A percentile compares a stretch with the other conserved stretches of the same genome.
These are phyloP conservation scores for Tachina fera DNA, from an alignment of 2,888 invertebrate genomes.

Conservation along the genomic window DNA sequence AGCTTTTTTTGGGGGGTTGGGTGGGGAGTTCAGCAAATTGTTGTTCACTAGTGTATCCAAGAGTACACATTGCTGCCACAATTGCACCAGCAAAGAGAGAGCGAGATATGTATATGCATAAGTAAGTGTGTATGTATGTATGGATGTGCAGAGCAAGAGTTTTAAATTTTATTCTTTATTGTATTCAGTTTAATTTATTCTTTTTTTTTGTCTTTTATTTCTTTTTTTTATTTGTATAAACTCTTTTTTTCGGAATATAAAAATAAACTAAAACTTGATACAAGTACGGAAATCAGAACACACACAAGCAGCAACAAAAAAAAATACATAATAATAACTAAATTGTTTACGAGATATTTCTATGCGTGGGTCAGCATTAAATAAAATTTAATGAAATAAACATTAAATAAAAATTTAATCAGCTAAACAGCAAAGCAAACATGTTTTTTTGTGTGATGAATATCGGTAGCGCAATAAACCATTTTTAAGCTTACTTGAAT, in stretches of 20 bases:
- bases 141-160: slow-evolving; percentile 18
- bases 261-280: slow-evolving; percentile 13
- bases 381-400: slow-evolving; percentile 16
- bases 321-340: not conserved
- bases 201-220: slow-evolving; percentile 21
- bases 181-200: slow-evolving; percentile 60
- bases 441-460: not conserved
- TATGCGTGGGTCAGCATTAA: slow-evolving; percentile 59
- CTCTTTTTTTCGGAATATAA: slow-evolving; percentile 23
- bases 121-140: slow-evolving; percentile 6
- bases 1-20: not conserved
- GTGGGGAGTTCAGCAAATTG: slow-evolving; percentile 5
- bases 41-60: slow-evolving; percentile 28
- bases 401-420: not conserved
- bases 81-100: slow-evolving; percentile 21
- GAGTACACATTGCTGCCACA: slow-evolving; percentile 36
- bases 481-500: no score
- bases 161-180: slow-evolving; percentile 56
- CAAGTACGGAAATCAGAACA: slow-evolving; percentile 47
- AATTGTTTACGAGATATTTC: slow-evolving; percentile 41
- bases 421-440: not conserved
- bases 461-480: no score
- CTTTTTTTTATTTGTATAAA: slow-evolving; percentile 20
- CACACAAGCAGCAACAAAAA: not conserved
- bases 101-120: not conserved